phyloP scores from a whole-genome alignment of 2,113 vertebrate genomes.

The Macrotis lagotis region DNA sequence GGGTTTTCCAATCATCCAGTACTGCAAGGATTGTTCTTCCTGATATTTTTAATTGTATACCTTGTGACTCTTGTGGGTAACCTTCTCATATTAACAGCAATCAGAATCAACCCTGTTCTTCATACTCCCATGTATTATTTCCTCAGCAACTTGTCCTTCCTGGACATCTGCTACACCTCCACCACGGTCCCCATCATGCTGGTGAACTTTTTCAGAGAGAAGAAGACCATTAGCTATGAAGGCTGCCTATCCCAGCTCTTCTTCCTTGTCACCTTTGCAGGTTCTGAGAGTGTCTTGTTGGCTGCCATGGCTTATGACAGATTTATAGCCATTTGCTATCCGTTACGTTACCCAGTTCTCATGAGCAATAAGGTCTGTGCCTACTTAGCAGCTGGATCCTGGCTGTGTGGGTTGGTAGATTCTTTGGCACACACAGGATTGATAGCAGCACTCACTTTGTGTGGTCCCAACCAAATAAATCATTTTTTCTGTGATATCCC shows the following conservation, averaged over 20 bases:
- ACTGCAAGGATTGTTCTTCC: constrained; percentile 51
- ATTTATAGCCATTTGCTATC: constrained; percentile 68
- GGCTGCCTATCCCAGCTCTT: constrained; percentile 58
- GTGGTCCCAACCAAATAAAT: constrained; percentile 57
- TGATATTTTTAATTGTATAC: constrained; percentile 56
- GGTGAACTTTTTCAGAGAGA: constrained; percentile 56
- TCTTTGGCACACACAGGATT: too few species aligned
- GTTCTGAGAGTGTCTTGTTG: constrained; percentile 13
- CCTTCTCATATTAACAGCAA: neutral
- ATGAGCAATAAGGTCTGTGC: too few species aligned
- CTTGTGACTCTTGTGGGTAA: constrained; percentile 41
- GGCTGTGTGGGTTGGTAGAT: too few species aligned
- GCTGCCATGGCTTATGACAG: constrained; percentile 69
- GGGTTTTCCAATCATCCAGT: constrained; percentile 63
- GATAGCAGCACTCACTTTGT: too few species aligned
- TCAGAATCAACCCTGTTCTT: constrained; percentile 28
- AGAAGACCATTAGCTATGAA: constrained; percentile 46
- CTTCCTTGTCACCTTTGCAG: constrained; percentile 33
- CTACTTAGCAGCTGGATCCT: too few species aligned
- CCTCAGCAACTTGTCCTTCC: constrained; percentile 66
- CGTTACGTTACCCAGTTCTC: constrained; percentile 57
- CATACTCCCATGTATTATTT: constrained; percentile 62
- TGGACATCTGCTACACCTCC: constrained; percentile 58
- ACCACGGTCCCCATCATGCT: constrained; percentile 38
- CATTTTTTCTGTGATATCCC: constrained; percentile 68